phyloP scores from a whole-genome alignment of 2,888 invertebrate species.

The Sesia apiformis region DNA sequence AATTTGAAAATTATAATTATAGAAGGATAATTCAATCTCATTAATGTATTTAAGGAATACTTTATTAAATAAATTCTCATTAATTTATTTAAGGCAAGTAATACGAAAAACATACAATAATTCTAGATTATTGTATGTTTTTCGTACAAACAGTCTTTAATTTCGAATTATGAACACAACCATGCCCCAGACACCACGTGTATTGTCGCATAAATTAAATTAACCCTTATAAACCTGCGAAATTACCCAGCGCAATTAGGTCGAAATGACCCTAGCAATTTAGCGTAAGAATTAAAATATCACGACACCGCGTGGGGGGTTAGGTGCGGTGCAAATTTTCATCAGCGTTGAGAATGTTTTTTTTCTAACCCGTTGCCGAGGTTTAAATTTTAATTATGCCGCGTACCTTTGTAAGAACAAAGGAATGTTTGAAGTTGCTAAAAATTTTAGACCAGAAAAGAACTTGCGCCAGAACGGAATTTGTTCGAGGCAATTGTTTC shows the following conservation, averaged over 20 bases:
- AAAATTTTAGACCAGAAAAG: neutral
- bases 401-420: slow-evolving; percentile 20
- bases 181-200: slow-evolving; percentile 18
- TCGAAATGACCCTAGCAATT: slow-evolving; percentile 36
- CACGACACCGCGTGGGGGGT: slow-evolving; percentile 22
- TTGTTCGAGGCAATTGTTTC: neutral
- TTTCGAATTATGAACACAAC: slow-evolving; percentile 12
- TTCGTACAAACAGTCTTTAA: neutral
- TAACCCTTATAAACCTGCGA: slow-evolving; percentile 45
- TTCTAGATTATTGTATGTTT: too few species aligned
- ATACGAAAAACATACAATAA: too few species aligned
- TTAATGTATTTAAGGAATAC: too few species aligned
- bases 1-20: too few species aligned
- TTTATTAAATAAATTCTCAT: too few species aligned
- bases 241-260: slow-evolving; percentile 53
- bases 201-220: slow-evolving; percentile 45
- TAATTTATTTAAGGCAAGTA: too few species aligned
- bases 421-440: slow-evolving; percentile 29
- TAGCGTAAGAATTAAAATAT: slow-evolving; percentile 46
- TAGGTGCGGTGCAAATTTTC: slow-evolving; percentile 15
- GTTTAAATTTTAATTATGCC: slow-evolving; percentile 41
- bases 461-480: too few species aligned
- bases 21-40: too few species aligned
- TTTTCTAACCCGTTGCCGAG: slow-evolving; percentile 7
- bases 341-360: slow-evolving; percentile 10